These are phyloP conservation scores for Notamacropus eugenii DNA, from an alignment of 2,797 vertebrate genomes.

Conservation along the genomic window DNA sequence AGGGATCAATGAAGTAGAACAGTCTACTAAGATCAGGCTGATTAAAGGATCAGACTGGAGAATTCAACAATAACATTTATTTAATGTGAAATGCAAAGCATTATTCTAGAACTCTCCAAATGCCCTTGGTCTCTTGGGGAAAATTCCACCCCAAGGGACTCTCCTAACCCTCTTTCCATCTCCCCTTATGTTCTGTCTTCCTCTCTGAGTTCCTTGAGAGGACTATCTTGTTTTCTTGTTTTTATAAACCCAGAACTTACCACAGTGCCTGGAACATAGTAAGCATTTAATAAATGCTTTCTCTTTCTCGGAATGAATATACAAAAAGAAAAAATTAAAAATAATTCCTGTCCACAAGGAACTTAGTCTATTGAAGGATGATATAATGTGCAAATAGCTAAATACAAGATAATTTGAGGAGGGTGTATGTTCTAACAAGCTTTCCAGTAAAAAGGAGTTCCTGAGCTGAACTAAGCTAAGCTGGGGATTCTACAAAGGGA, in stretches of 20 bases:
- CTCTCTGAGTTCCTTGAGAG: neutral
- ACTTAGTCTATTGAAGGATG: neutral
- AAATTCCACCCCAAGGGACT: neutral
- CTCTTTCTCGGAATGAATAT: neutral
- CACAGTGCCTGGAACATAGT: neutral
- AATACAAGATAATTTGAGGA: neutral
- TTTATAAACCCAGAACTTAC: neutral
- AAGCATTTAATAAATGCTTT: neutral
- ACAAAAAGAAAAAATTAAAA: neutral
- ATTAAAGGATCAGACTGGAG: neutral
- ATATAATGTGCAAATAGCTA: neutral
- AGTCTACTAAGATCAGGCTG: neutral
- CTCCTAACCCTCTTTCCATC: neutral
- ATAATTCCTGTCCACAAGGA: neutral
- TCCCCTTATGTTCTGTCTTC: neutral
- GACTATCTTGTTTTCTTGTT: neutral
- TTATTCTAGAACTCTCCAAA: neutral
- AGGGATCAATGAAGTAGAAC: neutral
- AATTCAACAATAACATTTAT: neutral
- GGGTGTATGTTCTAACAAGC: neutral
- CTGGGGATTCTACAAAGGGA: neutral
- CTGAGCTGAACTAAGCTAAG: neutral
- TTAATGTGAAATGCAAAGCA: neutral
- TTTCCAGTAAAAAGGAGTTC: neutral
- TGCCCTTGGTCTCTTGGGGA: neutral